Base-by-base conservation (phyloP, 2,888 invertebrate genomes). In the Dynastes hyllus region DNA sequence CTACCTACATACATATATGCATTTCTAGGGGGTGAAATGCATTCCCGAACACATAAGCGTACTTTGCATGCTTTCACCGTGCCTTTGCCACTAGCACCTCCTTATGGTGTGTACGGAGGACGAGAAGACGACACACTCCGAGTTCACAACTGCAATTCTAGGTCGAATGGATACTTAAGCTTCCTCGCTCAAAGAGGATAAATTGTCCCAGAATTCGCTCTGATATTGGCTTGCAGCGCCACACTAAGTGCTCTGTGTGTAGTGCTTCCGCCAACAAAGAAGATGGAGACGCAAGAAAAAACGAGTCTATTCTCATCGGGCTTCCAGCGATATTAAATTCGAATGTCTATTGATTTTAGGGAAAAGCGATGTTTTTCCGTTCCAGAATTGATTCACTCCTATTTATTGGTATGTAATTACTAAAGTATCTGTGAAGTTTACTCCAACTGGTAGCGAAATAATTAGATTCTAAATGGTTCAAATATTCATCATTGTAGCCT, bases 191-290 rank as follows among this genome's bases (percentile, higher is more conserved):
- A 66, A 75, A 67, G 73, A 73, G 80, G 73, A 80, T 75, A 78
- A 75, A 80, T 80, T 80, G 80, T 77, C 73, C 77, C 77, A 67
- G 73, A 66, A 37, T 61, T 45, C 65, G 77, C 77, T 77, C 77
- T 66, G 65, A 77, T 80, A 77, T 77, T 77, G 80, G 71, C 71
- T 76, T 77, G 77, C 66, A 65, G 58, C 22, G 27, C 37, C n/a
- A 2, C 40, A 40, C 71, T 71, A 71, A 55, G 71, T 71, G 71
- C 71, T 71, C n/a, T 58, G 61, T 58, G 45, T 16, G 13, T 27
- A 67, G 50, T 16, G 22, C 50, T 67, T 16, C 67, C 50, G 50
- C 22, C 45, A 40, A 67, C 16, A 50, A 45, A 50, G 29, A 50
- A 22, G 45, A 45, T 3, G 27, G 22, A 16, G 16, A 50, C 55